These are phyloP conservation scores for Gorsachius goisagi DNA, from an alignment of 2,113 vertebrate species.

Conservation along the genomic window DNA sequence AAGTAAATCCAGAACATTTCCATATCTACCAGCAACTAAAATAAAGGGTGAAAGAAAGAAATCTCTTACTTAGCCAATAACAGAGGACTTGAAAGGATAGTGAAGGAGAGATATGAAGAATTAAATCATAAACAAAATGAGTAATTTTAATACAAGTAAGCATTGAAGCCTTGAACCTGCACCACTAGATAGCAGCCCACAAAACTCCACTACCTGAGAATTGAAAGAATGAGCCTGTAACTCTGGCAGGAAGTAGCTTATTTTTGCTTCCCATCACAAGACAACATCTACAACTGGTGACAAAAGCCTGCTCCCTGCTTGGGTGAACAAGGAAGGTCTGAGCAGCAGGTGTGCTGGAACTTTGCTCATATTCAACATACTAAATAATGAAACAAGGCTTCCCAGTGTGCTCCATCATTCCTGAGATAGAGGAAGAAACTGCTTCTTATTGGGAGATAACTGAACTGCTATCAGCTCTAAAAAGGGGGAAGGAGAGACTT, in stretches of 20 bases:
- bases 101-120: background rate
- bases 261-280: background rate
- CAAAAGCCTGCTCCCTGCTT: background rate
- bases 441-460: background rate
- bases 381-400: background rate
- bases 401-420: background rate
- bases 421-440: accelerated
- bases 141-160: background rate
- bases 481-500: background rate
- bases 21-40: background rate
- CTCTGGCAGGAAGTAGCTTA: background rate
- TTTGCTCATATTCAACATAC: background rate
- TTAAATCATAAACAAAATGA: background rate
- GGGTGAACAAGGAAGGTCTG: background rate
- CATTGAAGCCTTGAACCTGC: background rate
- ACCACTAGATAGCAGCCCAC: background rate
- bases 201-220: background rate
- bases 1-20: background rate
- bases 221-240: background rate
- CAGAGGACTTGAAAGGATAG: background rate
- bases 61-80: background rate
- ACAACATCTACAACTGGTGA: background rate
- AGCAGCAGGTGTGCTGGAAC: background rate
- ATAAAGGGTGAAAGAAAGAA: background rate
- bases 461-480: background rate